A percentile compares a stretch with the other conserved stretches of the same genome.
phyloP scores from a whole-genome alignment of 1,140 invertebrate genomes.

The Lordiphosa mommai region DNA sequence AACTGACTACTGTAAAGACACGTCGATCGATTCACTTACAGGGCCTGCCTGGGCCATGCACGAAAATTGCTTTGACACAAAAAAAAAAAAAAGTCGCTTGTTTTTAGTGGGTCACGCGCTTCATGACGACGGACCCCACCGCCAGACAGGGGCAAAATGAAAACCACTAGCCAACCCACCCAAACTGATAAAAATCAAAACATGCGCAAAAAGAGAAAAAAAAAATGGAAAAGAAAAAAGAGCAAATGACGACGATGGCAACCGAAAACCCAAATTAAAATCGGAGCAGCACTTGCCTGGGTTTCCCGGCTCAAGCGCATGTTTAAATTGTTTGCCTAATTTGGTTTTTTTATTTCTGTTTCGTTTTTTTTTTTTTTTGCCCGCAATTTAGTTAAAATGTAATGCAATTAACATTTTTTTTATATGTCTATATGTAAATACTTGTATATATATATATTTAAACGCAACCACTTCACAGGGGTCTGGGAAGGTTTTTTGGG shows the following conservation, averaged over 20 bases:
- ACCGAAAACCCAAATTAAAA: constrained; percentile 71
- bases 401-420: constrained; percentile 72
- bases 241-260: too few relatives aligned
- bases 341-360: constrained; percentile 31
- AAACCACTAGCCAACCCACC: constrained; percentile 58
- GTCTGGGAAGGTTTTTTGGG: too few relatives aligned
- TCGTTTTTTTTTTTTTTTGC: constrained; percentile 15
- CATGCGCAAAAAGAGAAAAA: constrained; percentile 62
- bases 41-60: constrained; percentile 38
- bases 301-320: constrained; percentile 64
- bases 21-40: constrained; percentile 13
- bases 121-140: constrained; percentile 43
- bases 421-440: constrained; percentile 20
- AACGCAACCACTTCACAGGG: too few relatives aligned
- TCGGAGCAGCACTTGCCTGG: constrained; percentile 64
- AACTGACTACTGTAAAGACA: constrained; percentile 29
- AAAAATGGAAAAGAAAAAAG: constrained; percentile 38
- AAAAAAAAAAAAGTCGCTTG: constrained; percentile 34
- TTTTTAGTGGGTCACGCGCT: constrained; percentile 71
- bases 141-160: constrained; percentile 19
- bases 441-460: too few relatives aligned
- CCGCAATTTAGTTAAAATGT: constrained; percentile 39
- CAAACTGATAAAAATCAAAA: constrained; percentile 76
- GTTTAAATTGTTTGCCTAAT: constrained; percentile 71
- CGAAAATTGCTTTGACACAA: constrained; percentile 75